Base-by-base conservation (phyloP, 2,797 vertebrate species). In the Hafferia zeledoni region DNA sequence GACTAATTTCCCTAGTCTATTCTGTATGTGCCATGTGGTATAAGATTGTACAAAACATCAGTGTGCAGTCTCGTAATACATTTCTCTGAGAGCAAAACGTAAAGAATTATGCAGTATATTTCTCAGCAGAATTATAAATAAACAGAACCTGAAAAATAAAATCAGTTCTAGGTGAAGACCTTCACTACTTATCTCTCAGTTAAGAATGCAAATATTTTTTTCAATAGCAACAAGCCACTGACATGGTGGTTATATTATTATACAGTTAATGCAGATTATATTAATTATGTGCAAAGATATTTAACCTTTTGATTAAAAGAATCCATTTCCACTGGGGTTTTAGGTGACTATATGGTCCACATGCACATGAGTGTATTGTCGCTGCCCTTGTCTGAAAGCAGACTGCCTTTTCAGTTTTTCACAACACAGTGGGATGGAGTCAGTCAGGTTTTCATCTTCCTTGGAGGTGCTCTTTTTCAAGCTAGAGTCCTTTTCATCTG, bases 1-100 rank as follows among this genome's bases (percentile, higher is more conserved):
- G 89, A 90, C 78, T 96, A 96, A 97, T 97, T 98, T 97, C 91
- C 96, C 94, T 50, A 83, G 80, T 65, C 92, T 90, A 49, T 50
- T 92, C 35, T 61, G 52, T 90, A 43, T 81, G 52, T 75, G 43
- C 23, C 57, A 83, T 61, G 74, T 53, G 79, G 49, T 76, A 83
- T 88, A 95, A 96, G 90, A 91, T 25, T 83, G 87, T n/a, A 76
- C 52, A 96, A 97, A 97, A 94, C 77, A 39, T 94, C 91, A 95
- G 41, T 77, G 25, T 76, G 74, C 57, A 95, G 91, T 28, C 31
- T 83, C 2, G 4, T 46, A 86, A 90, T 78, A 70, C 64, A 74
- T 95, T 91, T 91, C 12, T 91, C 46, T 72, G 43, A 95, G 70
- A 96, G 31, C 18, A 86, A 75, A 89, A 75, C 17, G 56, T 55